Base-by-base conservation (phyloP, 1,140 invertebrate species). In the Pseudomyrmex dendroicus region DNA sequence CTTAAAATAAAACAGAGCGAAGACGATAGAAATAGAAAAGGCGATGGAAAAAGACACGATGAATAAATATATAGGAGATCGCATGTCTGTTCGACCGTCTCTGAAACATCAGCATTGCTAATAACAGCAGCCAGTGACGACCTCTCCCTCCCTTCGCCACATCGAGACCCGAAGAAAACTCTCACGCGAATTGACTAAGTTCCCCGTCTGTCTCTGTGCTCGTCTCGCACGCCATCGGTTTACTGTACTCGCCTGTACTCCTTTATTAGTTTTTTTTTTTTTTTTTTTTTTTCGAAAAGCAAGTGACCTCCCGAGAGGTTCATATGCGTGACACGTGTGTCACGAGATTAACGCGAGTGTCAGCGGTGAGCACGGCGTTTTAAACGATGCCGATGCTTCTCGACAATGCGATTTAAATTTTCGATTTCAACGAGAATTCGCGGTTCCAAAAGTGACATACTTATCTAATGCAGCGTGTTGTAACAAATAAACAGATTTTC, bases 81-180 rank as follows among this genome's bases (percentile, higher is more conserved):
- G 84, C 20, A 91, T 91, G 90, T 89, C 89, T 88, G 86, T 84
- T 89, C 76, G 87, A 80, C 59, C 66, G 82, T 82, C 85, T 91
- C 52, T 64, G 63, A 73, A 57, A 74, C 84, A 93, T 92, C 91
- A 90, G 89, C 89, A 92, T 91, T 93, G 91, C 89, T 91, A 93
- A 93, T 92, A 83, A 59, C 82, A 25, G 35, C 67, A 17, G 46
- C 68, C 76, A 84, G 73, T 85, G 84, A 83, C 83, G 85, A 91
- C 82, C 80, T 35, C 35, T 35, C 7, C 7, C 35, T 35, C 35
- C 35, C 35, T 89, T 86, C 80, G 46, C 64, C 44, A 57, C 56
- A 50, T 67, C 50, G 46, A 48, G 25, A 48, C 56, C 76, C 48
- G 35, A 22, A 76, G 61, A 82, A 78, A 83, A 82, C 64, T 85